A percentile compares a stretch with the other conserved stretches of the same genome.
phyloP scores from a whole-genome alignment of 1,140 invertebrate species.

The Asbolus verrucosus region DNA sequence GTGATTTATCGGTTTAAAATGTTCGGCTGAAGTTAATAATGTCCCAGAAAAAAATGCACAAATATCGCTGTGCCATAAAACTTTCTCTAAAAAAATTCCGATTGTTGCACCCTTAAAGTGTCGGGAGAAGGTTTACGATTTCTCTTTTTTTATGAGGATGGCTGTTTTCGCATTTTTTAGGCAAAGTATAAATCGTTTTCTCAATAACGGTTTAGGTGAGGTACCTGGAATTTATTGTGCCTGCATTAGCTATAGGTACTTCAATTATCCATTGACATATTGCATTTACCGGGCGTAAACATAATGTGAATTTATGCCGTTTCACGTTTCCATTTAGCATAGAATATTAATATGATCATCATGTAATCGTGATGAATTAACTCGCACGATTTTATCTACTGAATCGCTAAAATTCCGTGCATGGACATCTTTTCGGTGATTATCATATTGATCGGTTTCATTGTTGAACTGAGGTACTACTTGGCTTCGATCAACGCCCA shows the following conservation, averaged over 20 bases:
- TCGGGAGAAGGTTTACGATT: slow-evolving; percentile 1
- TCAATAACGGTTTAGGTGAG: slow-evolving; percentile 1
- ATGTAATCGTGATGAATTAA: slow-evolving; percentile 2
- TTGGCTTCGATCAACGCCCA: no score
- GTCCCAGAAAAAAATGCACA: slow-evolving; percentile 7
- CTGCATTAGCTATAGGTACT: background rate
- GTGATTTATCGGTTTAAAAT: background rate
- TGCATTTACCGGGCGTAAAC: slow-evolving; percentile 55
- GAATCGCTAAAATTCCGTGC: no score
- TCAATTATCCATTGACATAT: slow-evolving; percentile 59
- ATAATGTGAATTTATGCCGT: slow-evolving; percentile 54
- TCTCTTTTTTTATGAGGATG: slow-evolving; percentile 37
- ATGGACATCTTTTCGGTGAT: no score
- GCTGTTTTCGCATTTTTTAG: slow-evolving; percentile 25
- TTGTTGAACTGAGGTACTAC: no score
- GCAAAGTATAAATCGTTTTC: slow-evolving; percentile 1
- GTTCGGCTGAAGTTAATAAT: background rate
- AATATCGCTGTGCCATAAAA: background rate
- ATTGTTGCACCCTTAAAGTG: slow-evolving; percentile 20
- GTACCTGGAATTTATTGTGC: slow-evolving; percentile 16
- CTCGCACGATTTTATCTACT: background rate
- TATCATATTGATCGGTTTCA: no score
- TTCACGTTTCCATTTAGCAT: slow-evolving; percentile 36
- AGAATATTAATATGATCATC: slow-evolving; percentile 12
- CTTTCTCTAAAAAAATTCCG: slow-evolving; percentile 24